These are phyloP conservation scores for Melierax canorus DNA, from an alignment of 2,113 vertebrate genomes.

Conservation along the genomic window DNA sequence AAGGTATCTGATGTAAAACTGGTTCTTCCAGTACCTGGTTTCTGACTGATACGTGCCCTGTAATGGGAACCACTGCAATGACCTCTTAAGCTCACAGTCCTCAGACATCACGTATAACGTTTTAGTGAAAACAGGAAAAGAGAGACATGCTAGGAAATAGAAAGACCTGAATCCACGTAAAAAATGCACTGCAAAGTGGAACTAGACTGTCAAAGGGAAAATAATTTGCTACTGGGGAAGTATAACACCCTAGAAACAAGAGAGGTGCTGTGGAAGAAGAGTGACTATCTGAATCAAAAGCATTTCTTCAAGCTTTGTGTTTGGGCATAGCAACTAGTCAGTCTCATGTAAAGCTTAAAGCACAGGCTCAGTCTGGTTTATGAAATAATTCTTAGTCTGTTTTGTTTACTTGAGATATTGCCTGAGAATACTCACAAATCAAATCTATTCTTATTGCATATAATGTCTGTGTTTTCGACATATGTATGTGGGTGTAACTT, in stretches of 20 bases:
- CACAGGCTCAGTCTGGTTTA: not conserved
- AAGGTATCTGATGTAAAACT: not conserved
- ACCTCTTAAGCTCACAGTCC: not conserved
- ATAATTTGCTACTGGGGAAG: not conserved
- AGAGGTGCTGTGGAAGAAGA: not conserved
- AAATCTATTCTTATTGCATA: not conserved
- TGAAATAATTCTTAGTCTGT: not conserved
- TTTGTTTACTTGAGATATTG: not conserved
- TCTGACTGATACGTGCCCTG: not conserved
- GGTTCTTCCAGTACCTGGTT: accelerated
- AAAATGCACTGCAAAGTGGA: not conserved
- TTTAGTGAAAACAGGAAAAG: not conserved
- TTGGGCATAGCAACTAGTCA: not conserved
- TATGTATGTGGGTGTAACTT: not conserved
- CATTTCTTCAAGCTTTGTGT: not conserved
- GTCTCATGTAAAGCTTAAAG: not conserved
- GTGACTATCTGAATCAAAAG: not conserved
- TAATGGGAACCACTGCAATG: not conserved
- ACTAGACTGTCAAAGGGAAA: not conserved
- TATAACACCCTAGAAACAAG: not conserved
- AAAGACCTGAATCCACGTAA: not conserved
- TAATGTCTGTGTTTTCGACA: not conserved
- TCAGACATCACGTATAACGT: accelerated
- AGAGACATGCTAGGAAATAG: not conserved
- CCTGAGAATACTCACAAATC: not conserved